phyloP scores from a whole-genome alignment of 1,140 invertebrate genomes.

The Bombus superbus region DNA sequence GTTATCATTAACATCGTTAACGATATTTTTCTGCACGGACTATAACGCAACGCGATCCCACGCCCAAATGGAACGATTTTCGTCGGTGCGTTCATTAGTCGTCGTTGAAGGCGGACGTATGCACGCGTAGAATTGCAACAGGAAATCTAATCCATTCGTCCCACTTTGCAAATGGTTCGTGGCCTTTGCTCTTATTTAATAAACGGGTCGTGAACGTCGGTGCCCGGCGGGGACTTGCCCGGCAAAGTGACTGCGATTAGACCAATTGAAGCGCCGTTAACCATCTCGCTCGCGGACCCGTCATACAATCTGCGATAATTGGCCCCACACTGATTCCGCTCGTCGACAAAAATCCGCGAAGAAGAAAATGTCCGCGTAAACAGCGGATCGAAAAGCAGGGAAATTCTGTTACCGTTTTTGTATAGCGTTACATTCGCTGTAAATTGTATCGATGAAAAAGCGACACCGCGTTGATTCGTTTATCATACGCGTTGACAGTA shows the following conservation, averaged over 20 bases:
- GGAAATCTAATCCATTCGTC: constrained; percentile 59
- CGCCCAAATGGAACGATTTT: constrained; percentile 22
- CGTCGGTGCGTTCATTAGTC: constrained; percentile 31
- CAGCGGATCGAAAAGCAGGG: neutral
- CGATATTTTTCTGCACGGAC: neutral
- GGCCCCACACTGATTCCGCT: constrained; percentile 29
- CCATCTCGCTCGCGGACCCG: constrained; percentile 35
- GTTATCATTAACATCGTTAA: neutral
- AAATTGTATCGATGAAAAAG: too few relatives aligned
- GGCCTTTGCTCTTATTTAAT: constrained; percentile 68
- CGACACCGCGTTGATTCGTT: neutral
- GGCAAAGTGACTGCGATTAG: constrained; percentile 58
- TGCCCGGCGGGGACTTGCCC: constrained; percentile 33
- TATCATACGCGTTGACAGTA: neutral
- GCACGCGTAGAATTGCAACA: constrained; percentile 44
- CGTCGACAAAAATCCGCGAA: neutral
- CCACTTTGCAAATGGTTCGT: constrained; percentile 62
- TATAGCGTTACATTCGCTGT: neutral
- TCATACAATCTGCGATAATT: constrained; percentile 50
- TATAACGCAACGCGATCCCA: neutral
- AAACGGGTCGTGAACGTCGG: constrained; percentile 61
- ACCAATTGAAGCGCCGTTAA: constrained; percentile 55
- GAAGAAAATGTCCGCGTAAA: too few relatives aligned
- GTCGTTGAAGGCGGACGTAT: constrained; percentile 35
- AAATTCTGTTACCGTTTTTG: neutral